Percentiles rank a stretch among this genome's conserved stretches.
These are phyloP conservation scores for Coleophora deauratella DNA, from an alignment of 2,888 invertebrate species.

Conservation along the genomic window DNA sequence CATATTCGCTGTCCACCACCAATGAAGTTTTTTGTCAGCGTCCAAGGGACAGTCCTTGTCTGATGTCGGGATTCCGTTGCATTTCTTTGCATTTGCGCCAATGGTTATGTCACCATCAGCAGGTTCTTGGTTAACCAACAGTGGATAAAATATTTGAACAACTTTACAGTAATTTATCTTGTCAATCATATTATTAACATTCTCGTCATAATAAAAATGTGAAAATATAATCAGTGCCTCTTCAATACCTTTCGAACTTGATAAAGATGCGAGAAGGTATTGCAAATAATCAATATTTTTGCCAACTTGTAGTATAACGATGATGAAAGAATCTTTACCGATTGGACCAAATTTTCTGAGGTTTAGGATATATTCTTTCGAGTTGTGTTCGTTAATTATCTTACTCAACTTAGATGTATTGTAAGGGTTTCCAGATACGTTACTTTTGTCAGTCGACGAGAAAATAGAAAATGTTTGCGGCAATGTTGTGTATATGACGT, in stretches of 20 bases:
- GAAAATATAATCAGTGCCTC: constrained; percentile 42
- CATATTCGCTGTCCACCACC: constrained; percentile 54
- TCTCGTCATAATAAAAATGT: constrained; percentile 34
- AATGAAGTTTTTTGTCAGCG: constrained; percentile 38
- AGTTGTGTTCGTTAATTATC: constrained; percentile 19
- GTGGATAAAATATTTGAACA: constrained; percentile 45
- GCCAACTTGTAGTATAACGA: constrained; percentile 32
- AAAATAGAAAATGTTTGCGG: no score
- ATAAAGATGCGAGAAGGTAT: constrained; percentile 34
- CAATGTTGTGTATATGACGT: no score
- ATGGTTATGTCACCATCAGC: no score
- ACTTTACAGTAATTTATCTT: constrained; percentile 42
- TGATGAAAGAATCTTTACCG: constrained; percentile 25
- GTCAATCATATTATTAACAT: constrained; percentile 27
- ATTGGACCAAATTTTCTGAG: constrained; percentile 27
- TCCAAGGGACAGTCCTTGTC: neutral
- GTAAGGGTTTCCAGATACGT: neutral
- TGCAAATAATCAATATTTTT: constrained; percentile 28
- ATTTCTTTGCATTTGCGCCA: no score
- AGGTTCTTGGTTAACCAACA: constrained; percentile 21
- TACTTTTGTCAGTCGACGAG: no score
- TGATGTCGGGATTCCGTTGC: no score
- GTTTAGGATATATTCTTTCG: constrained; percentile 28
- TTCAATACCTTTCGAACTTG: constrained; percentile 34
- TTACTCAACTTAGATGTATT: constrained; percentile 9